Conservation (phyloP, 1,140 invertebrate genomes). For the Melipona quadrifasciata region DNA sequence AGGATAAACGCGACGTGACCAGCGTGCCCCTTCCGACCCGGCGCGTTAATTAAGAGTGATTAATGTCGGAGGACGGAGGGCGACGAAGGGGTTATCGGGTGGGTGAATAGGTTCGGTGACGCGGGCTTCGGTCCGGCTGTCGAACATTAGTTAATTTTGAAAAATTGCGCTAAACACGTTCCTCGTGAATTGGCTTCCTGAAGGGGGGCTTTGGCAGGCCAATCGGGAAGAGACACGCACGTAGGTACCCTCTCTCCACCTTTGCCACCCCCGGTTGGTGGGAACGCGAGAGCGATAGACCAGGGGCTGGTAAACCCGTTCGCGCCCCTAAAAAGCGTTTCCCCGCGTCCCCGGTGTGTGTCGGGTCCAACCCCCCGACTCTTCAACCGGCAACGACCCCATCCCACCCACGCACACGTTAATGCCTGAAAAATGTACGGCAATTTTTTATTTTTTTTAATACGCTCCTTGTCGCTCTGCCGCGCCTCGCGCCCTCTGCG, state of each 20-base stretch:
- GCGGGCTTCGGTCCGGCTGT: slow-evolving; percentile 51
- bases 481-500: slow-evolving; percentile 37
- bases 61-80: slow-evolving; percentile 54
- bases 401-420: slow-evolving; percentile 76
- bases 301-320: slow-evolving; percentile 63
- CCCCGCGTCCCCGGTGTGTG: slow-evolving; percentile 32
- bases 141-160: slow-evolving; percentile 79
- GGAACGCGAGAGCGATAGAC: slow-evolving; percentile 48
- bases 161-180: slow-evolving; percentile 72
- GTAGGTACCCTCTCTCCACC: slow-evolving; percentile 59
- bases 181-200: slow-evolving; percentile 72
- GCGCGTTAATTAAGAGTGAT: slow-evolving; percentile 68
- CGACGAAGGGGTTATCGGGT: neutral
- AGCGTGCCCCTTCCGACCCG: neutral
- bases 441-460: slow-evolving; percentile 83
- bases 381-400: slow-evolving; percentile 59
- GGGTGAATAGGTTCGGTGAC: slow-evolving; percentile 22
- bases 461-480: slow-evolving; percentile 72
- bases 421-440: slow-evolving; percentile 83
- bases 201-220: slow-evolving; percentile 68
- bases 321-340: slow-evolving; percentile 63
- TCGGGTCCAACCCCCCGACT: slow-evolving; percentile 37
- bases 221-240: slow-evolving; percentile 72
- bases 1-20: neutral
- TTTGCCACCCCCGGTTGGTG: slow-evolving; percentile 14